phyloP scores from a whole-genome alignment of 1,140 invertebrate genomes.

The Eueides isabella region DNA sequence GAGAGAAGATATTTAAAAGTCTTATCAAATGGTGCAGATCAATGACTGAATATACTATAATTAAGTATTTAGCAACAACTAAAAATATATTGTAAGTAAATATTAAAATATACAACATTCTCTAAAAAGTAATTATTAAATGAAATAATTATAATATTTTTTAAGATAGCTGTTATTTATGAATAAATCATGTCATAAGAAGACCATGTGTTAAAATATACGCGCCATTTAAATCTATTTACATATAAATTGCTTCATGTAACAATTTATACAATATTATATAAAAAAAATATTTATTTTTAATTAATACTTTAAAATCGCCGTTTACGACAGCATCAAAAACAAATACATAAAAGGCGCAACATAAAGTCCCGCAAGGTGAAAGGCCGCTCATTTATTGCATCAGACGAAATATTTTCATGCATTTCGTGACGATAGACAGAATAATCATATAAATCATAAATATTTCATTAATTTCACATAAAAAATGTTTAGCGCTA shows the following conservation, averaged over 20 bases:
- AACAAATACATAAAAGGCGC: background rate
- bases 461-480: background rate
- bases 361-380: constrained; percentile 33
- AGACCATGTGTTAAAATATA: background rate
- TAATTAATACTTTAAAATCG: background rate
- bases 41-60: no score
- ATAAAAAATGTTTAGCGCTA: background rate
- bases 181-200: background rate
- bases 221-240: background rate
- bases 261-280: background rate
- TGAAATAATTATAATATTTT: no score
- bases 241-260: background rate
- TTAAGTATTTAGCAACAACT: no score
- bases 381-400: constrained; percentile 35
- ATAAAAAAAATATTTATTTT: background rate
- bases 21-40: no score
- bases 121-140: no score
- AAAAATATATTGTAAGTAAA: no score
- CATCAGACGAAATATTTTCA: constrained; percentile 34
- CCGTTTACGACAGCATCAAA: background rate
- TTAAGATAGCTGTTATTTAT: no score
- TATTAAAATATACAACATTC: no score
- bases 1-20: no score
- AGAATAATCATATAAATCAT: background rate
- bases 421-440: constrained; percentile 27